Evolutionary conservation across 2,888 invertebrate species (phyloP), one percentile per base, ranked within the genome.

Genomic region (Gymnocheta viridis): DNA sequence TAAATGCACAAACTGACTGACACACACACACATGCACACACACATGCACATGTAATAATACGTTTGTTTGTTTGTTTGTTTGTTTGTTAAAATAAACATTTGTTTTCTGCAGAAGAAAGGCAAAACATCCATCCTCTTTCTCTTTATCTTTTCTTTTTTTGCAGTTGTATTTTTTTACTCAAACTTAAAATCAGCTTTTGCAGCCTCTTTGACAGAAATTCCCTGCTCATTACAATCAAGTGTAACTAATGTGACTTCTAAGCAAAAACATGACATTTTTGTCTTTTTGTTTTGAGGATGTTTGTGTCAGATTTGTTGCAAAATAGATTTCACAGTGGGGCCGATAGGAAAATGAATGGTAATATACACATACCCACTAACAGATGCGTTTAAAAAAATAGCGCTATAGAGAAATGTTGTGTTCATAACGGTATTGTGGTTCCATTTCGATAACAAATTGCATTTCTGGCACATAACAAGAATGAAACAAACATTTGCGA

Each of bases 141-240:
- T 69, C 2, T 67, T 49, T 22, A 60, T 35, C 27, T 64, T 41
- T 54, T 35, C 27, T 64, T 41, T 54, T 41, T 64, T 41, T 54
- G n/a, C 0, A 54, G 4, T 38, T 19, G 4, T 47, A 14, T 64
- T 22, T 74, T 51, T 47, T 17, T 22, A 6, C 44, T 56, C 44
- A 66, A 17, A 41, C 62, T 74, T 64, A 29, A 64, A 74, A 47
- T 51, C 35, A 72, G 67, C 58, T 74, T 60, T 60, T 72, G 22
- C 64, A 64, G 62, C 47, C 51, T 74, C 74, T 73, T 62, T 82
- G 69, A 44, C 62, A 38, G 47, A 62, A 82, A 76, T 76, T 64
- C 81, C 74, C 81, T 76, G 54, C 54, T 69, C 62, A 64, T 81
- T 81, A 81, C 74, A 74, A 81, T 81, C 81, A 81, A 81, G 81